These are phyloP conservation scores for Solen grandis DNA, from an alignment of 1,140 invertebrate genomes.

Conservation along the genomic window DNA sequence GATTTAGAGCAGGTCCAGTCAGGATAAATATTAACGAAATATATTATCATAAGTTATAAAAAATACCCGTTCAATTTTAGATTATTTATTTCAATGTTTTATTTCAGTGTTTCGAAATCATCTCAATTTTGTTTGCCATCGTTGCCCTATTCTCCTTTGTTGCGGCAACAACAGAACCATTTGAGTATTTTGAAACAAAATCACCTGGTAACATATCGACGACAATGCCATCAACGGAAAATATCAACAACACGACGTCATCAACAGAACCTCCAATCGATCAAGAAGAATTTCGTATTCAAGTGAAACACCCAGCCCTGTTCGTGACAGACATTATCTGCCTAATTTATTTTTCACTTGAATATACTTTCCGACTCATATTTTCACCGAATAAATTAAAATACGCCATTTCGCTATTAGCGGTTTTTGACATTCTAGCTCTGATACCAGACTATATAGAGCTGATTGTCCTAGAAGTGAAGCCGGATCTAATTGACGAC, in stretches of 20 bases:
- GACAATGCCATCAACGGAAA: no score
- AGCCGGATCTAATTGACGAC: constrained; percentile 5
- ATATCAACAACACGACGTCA: not conserved
- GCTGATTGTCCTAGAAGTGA: constrained; percentile 45
- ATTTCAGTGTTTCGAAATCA: constrained; percentile 37
- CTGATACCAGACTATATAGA: constrained; percentile 78
- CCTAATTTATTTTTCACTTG: constrained; percentile 26
- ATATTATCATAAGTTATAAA: no score
- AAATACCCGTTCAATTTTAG: no score
- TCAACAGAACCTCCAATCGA: not conserved
- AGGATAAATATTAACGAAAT: no score
- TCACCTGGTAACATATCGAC: no score
- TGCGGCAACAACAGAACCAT: constrained; percentile 44
- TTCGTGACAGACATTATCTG: constrained; percentile 34
- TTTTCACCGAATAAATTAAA: constrained; percentile 47
- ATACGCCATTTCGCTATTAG: constrained; percentile 34
- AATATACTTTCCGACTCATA: constrained; percentile 24
- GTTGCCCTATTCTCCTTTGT: constrained; percentile 44
- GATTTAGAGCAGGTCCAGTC: no score
- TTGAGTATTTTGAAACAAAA: no score
- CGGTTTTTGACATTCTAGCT: constrained; percentile 84
- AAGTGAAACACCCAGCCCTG: constrained; percentile 12
- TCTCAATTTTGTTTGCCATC: constrained; percentile 36
- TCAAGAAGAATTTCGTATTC: not conserved
- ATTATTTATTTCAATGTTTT: no score